Base-by-base conservation (phyloP, 2,113 vertebrate species). In the Struthidea cinerea region DNA sequence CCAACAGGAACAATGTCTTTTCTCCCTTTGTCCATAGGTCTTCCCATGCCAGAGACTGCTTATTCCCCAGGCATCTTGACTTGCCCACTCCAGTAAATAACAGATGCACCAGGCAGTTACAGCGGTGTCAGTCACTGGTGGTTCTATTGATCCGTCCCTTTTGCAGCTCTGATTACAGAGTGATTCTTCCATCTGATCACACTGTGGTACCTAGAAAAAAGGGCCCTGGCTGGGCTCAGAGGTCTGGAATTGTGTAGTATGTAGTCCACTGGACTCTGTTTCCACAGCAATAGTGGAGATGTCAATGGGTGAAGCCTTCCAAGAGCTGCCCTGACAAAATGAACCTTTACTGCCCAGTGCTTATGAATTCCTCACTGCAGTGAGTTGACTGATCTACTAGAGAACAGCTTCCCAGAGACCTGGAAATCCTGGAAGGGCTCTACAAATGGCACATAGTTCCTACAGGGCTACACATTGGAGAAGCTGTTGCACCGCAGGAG, bases 61-160 rank as follows among this genome's bases (percentile, higher is more conserved):
- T 81, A 73, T 85, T 64, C 80, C 81, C 26, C 41, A 87, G 95
- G 70, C 83, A 89, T 59, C 70, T 81, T 73, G 88, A 53, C 68
- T 87, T 87, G 57, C 49, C 64, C 3, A 1, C 55, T 87, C 59
- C 87, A 75, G 77, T 89, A 86, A 57, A 87, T 84, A 70, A 78
- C 59, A 95, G 92, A 71, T 65, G 83, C 44, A 47, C 33, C 71
- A 74, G 93, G 94, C 80, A 73, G 61, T 85, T 81, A 77, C 52
- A 92, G 69, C 1, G 0, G 67, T 44, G 53, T 67, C 95, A 70
- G 96, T 93, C 78, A 39, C 95, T 96, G 94, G 89, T 79, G 80
- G 85, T 37, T 97, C 64, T 75, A 89, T 92, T 96, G 96, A 96
- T 97, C 96, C 7, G 0, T 84, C 71, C 41, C 26, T 96, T 96